A percentile compares a stretch with the other conserved stretches of the same genome.
These are phyloP conservation scores for Ormyrus pomaceus DNA, from an alignment of 2,888 invertebrate genomes.

Conservation along the genomic window DNA sequence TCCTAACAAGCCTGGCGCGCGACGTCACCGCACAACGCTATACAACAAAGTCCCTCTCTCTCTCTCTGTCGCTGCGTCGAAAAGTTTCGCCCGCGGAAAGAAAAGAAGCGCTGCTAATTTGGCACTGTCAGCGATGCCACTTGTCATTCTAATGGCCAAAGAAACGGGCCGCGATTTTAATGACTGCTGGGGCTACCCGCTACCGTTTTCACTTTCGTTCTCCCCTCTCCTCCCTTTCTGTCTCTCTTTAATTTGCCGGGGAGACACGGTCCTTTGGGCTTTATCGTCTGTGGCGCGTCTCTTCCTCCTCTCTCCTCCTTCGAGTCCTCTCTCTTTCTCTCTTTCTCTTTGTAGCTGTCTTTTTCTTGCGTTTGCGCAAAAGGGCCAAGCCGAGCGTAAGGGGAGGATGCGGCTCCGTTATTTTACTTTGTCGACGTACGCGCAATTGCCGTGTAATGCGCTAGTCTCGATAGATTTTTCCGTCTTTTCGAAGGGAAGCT, in stretches of 20 bases:
- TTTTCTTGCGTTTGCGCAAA: constrained; percentile 38
- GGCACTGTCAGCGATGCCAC: constrained; percentile 72
- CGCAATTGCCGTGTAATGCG: background rate
- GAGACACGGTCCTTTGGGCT: constrained; percentile 66
- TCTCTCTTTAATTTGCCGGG: constrained; percentile 67
- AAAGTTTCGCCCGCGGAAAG: background rate
- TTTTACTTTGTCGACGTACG: constrained; percentile 2
- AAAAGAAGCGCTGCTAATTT: constrained; percentile 65
- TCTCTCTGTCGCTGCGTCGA: background rate
- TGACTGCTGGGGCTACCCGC: constrained; percentile 56
- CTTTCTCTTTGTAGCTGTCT: constrained; percentile 1
- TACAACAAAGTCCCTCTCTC: background rate
- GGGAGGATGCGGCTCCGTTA: constrained; percentile 5
- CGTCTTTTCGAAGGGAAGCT: too few species aligned
- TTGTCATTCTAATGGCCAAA: constrained; percentile 73
- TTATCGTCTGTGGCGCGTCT: constrained; percentile 62
- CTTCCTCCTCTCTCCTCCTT: constrained; percentile 48
- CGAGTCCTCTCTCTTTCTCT: constrained; percentile 17
- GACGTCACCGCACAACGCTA: too few species aligned
- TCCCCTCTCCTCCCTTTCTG: constrained; percentile 48
- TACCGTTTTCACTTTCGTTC: constrained; percentile 38
- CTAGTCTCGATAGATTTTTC: too few species aligned
- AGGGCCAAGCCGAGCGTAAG: constrained; percentile 57
- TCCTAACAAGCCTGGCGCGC: constrained; percentile 34
- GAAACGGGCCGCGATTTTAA: constrained; percentile 68